Evolutionary conservation across 2,888 invertebrate species (phyloP).

Genomic region (Muschampia plurimacula): DNA sequence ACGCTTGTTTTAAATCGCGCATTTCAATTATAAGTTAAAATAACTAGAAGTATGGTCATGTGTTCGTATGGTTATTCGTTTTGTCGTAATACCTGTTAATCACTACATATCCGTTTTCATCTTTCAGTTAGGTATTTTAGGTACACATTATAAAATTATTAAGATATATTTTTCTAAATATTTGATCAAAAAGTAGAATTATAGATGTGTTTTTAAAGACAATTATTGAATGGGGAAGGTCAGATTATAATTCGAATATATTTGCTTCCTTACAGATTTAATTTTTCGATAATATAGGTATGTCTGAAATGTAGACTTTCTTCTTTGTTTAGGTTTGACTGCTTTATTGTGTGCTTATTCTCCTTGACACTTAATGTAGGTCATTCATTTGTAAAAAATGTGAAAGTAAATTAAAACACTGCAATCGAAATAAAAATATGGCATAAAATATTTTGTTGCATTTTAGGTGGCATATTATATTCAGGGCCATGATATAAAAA

Average conservation of each 20-base stretch:
- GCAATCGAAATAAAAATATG: not conserved
- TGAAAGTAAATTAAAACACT: not conserved
- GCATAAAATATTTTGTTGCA: not conserved
- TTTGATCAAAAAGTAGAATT: too few species aligned
- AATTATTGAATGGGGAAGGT: too few species aligned
- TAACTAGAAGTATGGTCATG: too few species aligned
- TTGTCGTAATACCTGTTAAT: too few species aligned
- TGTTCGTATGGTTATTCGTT: too few species aligned
- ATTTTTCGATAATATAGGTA: not conserved
- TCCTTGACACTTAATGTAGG: conserved; percentile 14
- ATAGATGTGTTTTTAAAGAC: too few species aligned
- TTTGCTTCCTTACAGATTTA: not conserved
- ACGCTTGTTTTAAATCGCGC: not conserved
- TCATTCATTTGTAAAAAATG: not conserved
- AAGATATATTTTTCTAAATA: too few species aligned
- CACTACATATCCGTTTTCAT: too few species aligned
- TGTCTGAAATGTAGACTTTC: not conserved
- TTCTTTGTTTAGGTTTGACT: conserved; percentile 4
- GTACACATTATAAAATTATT: too few species aligned
- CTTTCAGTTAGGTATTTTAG: too few species aligned
- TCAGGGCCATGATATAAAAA: conserved; percentile 7
- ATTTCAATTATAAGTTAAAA: not conserved
- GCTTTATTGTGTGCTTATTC: not conserved
- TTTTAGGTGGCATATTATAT: conserved; percentile 7
- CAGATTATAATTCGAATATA: not conserved